Conservation (phyloP, 1,140 invertebrate species). For the Pogonus chalceus region DNA sequence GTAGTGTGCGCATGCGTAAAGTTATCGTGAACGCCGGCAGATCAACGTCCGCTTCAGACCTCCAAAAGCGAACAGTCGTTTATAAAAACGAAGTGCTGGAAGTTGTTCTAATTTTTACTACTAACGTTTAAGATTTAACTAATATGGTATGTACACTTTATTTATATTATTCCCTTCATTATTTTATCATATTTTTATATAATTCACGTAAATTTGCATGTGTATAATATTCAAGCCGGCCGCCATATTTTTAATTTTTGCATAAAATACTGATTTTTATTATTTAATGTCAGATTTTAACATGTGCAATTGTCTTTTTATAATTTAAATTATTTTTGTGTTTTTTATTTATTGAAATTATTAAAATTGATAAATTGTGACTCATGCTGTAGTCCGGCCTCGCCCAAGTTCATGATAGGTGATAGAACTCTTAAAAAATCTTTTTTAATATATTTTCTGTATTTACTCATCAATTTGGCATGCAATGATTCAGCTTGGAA, state of each 20-base stretch:
- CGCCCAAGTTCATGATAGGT: slow-evolving; percentile 4
- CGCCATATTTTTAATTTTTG: slow-evolving; percentile 1
- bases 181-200: background rate
- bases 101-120: slow-evolving; percentile 21
- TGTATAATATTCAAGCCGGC: background rate
- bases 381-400: background rate
- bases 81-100: slow-evolving; percentile 26
- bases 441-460: background rate
- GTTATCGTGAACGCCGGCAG: slow-evolving; percentile 23
- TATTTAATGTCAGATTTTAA: background rate
- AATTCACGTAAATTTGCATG: background rate
- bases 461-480: slow-evolving; percentile 1
- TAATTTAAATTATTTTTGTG: background rate
- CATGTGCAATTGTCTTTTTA: background rate
- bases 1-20: slow-evolving; percentile 19
- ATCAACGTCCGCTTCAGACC: slow-evolving; percentile 32
- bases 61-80: slow-evolving; percentile 24
- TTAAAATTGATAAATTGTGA: background rate
- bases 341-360: too few species aligned
- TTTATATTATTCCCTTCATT: background rate
- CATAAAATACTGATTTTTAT: background rate
- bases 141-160: slow-evolving; percentile 29
- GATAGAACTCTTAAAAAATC: background rate
- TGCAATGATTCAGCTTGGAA: background rate
- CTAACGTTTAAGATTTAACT: slow-evolving; percentile 23